A percentile compares a stretch with the other conserved stretches of the same genome.
Conservation (phyloP, 2,797 vertebrate genomes). For the Lithobates sylvaticus region DNA sequence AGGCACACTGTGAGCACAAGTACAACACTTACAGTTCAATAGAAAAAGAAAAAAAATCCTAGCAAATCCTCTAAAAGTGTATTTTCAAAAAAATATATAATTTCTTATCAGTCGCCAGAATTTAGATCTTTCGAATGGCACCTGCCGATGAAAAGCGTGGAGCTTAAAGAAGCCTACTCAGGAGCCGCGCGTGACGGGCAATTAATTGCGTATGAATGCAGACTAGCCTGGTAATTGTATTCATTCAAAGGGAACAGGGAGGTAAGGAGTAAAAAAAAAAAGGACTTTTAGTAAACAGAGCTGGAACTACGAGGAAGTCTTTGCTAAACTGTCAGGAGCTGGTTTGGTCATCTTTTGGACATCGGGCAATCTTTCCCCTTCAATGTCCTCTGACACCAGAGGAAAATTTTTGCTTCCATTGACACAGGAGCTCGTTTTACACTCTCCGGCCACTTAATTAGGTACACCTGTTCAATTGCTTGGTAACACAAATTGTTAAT, state of each 20-base stretch:
- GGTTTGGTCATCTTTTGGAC: too few species aligned
- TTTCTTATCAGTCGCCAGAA: slow-evolving; percentile 4
- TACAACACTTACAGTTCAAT: slow-evolving; percentile 5
- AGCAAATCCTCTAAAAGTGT: slow-evolving; percentile 10
- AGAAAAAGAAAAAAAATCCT: neutral
- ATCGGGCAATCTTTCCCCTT: too few species aligned
- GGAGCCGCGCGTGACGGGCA: neutral
- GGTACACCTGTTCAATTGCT: too few species aligned
- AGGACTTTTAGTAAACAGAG: slow-evolving; percentile 11
- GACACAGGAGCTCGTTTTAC: too few species aligned
- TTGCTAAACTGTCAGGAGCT: too few species aligned
- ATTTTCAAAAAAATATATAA: neutral
- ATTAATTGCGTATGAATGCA: slow-evolving; percentile 10
- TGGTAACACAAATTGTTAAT: too few species aligned
- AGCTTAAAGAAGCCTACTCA: neutral
- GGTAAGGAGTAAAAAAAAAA: neutral
- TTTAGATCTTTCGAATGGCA: neutral
- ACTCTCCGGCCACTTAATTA: too few species aligned
- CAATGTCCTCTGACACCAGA: too few species aligned
- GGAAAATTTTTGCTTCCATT: too few species aligned
- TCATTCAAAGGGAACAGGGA: slow-evolving; percentile 21
- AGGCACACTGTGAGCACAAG: slow-evolving; percentile 11
- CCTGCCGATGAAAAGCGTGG: neutral
- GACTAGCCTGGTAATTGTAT: slow-evolving; percentile 22
- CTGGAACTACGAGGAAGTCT: neutral